Evolutionary conservation across 1,140 invertebrate genomes (phyloP).

Genomic region (Heliconius himera): DNA sequence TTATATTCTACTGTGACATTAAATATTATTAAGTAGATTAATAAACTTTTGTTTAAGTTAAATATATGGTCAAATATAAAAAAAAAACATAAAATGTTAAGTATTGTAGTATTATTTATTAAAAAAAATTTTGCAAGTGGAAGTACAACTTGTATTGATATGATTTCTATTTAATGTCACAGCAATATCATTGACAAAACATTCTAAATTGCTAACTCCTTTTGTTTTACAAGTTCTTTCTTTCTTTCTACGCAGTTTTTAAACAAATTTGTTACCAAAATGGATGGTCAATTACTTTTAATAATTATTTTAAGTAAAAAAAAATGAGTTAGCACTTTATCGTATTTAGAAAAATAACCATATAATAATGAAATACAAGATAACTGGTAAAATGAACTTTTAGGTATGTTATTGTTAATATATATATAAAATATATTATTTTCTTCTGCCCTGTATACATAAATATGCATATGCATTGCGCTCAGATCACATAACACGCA

Average conservation of each 20-base stretch:
- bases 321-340: neutral
- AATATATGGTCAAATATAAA: too few species aligned
- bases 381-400: neutral
- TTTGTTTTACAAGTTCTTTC: neutral
- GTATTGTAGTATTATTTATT: too few species aligned
- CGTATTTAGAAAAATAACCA: neutral
- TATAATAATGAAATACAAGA: neutral
- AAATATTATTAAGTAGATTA: neutral
- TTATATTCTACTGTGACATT: neutral
- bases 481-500: constrained; percentile 51
- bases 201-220: neutral
- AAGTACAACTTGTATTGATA: neutral
- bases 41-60: too few species aligned
- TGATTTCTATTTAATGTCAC: constrained; percentile 2
- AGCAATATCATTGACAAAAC: neutral
- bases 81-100: too few species aligned
- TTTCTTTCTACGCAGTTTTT: too few species aligned
- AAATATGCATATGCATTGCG: constrained; percentile 22
- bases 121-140: too few species aligned
- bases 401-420: neutral
- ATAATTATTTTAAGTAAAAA: neutral
- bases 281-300: neutral
- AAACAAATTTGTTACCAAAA: too few species aligned
- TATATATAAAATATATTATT: constrained; percentile 27
- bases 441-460: constrained; percentile 47